Percentiles rank a stretch among this genome's conserved stretches.
Conservation (phyloP, 2,888 invertebrate species). For the Saturnia pavonia region DNA sequence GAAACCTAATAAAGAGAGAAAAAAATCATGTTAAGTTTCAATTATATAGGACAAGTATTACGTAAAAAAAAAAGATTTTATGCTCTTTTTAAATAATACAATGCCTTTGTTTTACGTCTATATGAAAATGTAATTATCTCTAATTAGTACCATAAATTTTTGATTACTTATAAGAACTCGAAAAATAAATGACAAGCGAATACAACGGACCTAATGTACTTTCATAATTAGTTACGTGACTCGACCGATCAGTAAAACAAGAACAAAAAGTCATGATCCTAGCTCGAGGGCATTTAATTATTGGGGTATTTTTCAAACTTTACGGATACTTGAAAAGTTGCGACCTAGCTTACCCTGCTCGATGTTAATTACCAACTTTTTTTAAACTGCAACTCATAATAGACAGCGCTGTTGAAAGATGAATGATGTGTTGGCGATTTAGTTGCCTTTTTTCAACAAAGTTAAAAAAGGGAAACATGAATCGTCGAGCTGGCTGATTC, state of each 20-base stretch:
- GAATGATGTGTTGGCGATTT: constrained; percentile 74
- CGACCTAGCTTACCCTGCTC: constrained; percentile 61
- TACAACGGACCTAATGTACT: constrained; percentile 16
- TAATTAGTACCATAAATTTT: neutral
- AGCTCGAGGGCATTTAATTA: constrained; percentile 66
- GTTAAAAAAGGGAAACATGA: constrained; percentile 40
- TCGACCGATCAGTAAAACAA: constrained; percentile 43
- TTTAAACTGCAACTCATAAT: constrained; percentile 79
- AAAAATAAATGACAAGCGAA: constrained; percentile 9
- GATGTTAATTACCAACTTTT: constrained; percentile 80
- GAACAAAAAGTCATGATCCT: constrained; percentile 48
- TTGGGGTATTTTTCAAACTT: constrained; percentile 72
- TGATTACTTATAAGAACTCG: neutral
- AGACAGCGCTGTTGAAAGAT: constrained; percentile 75
- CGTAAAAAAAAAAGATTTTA: no score
- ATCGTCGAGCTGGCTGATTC: constrained; percentile 54
- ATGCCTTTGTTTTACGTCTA: neutral
- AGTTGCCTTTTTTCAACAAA: constrained; percentile 43
- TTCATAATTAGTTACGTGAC: constrained; percentile 37
- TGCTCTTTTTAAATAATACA: no score
- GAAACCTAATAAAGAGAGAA: no score
- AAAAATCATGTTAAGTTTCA: no score
- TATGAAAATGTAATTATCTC: neutral
- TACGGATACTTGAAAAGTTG: constrained; percentile 72
- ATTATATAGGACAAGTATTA: no score